phyloP scores from a whole-genome alignment of 2,888 invertebrate genomes.

The Hypolimnas misippus region DNA sequence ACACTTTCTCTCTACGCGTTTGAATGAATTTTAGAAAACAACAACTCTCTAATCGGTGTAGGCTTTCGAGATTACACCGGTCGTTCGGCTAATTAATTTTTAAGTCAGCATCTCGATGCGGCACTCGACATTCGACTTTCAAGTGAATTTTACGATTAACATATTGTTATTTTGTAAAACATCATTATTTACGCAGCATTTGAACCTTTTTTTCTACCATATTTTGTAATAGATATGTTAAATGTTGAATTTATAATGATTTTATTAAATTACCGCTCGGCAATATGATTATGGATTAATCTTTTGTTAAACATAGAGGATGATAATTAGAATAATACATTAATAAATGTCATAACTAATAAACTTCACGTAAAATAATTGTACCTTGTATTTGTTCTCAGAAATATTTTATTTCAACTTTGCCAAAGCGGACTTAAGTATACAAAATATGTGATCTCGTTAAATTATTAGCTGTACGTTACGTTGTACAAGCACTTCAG shows the following conservation, averaged over 20 bases:
- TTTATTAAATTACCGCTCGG: background rate
- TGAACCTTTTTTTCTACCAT: conserved; percentile 16
- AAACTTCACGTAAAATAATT: no score
- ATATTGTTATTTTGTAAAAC: conserved; percentile 48
- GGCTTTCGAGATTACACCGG: conserved; percentile 79
- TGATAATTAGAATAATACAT: background rate
- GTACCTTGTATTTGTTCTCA: no score
- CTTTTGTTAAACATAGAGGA: no score
- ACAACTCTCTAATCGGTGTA: conserved; percentile 63
- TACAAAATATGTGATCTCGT: conserved; percentile 55
- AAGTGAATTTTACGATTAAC: conserved; percentile 71
- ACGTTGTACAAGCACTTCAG: conserved; percentile 34
- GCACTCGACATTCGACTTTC: conserved; percentile 66
- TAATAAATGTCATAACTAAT: background rate
- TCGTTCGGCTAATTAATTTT: conserved; percentile 84
- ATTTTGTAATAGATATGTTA: conserved; percentile 4
- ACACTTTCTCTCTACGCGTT: conserved; percentile 54
- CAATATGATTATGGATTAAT: background rate
- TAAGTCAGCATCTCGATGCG: conserved; percentile 74
- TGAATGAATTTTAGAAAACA: conserved; percentile 63
- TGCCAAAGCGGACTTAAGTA: conserved; percentile 9
- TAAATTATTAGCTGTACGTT: conserved; percentile 56
- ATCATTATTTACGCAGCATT: conserved; percentile 26
- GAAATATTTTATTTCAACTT: background rate
- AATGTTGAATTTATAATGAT: conserved; percentile 1